phyloP scores from a whole-genome alignment of 2,888 invertebrate genomes.

The Parnassius mnemosyne region DNA sequence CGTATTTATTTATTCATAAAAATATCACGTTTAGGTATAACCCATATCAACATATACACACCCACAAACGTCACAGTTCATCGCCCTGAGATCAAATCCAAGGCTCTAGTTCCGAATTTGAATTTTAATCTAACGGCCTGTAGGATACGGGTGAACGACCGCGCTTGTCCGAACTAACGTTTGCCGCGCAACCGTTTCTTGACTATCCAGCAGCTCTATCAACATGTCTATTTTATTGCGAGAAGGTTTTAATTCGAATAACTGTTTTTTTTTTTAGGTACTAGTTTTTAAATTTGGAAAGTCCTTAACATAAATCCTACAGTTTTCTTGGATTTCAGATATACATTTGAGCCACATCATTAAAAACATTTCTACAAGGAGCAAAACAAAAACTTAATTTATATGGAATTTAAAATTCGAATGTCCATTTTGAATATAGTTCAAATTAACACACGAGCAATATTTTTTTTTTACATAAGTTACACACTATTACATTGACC shows the following conservation, averaged over 20 bases:
- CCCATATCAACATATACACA: slow-evolving; percentile 30
- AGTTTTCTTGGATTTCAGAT: too few relatives aligned
- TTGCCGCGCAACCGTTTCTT: slow-evolving; percentile 43
- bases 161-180: slow-evolving; percentile 59
- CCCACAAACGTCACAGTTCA: slow-evolving; percentile 42
- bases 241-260: slow-evolving; percentile 41
- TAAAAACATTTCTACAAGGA: too few relatives aligned
- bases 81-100: slow-evolving; percentile 42
- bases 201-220: slow-evolving; percentile 36
- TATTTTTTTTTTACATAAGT: too few relatives aligned
- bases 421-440: too few relatives aligned
- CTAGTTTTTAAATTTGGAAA: slow-evolving; percentile 21
- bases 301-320: not conserved
- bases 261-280: slow-evolving; percentile 31
- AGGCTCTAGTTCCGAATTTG: slow-evolving; percentile 63
- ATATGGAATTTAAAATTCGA: too few relatives aligned
- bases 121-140: slow-evolving; percentile 71
- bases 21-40: not conserved
- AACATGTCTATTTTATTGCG: slow-evolving; percentile 40
- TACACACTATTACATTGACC: too few relatives aligned
- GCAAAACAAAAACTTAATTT: too few relatives aligned
- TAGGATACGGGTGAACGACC: slow-evolving; percentile 65
- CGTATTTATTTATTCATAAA: too few relatives aligned
- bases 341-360: too few relatives aligned
- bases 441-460: too few relatives aligned